A percentile compares a stretch with the other conserved stretches of the same genome.
Conservation (phyloP, 2,888 invertebrate species). For the Brenthis hecate region DNA sequence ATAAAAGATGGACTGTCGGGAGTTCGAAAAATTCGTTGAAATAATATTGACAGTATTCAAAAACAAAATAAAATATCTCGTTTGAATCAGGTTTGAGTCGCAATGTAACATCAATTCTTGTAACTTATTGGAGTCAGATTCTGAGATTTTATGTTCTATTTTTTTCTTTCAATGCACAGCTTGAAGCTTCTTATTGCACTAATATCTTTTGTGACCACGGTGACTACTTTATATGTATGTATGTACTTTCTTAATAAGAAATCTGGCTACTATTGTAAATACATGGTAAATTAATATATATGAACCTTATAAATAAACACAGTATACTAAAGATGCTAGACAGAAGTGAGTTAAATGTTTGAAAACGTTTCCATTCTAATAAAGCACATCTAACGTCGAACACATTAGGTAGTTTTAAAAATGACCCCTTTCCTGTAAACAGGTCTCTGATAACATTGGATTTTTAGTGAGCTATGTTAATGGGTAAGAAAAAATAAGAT, state of each 20-base stretch:
- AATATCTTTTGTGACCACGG: not conserved
- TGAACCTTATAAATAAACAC: too few species aligned
- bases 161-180: slow-evolving; percentile 7
- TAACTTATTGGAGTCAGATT: slow-evolving; percentile 3
- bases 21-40: not conserved
- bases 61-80: not conserved
- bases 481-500: slow-evolving; percentile 32
- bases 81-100: slow-evolving; percentile 11
- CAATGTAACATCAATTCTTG: slow-evolving; percentile 14
- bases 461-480: slow-evolving; percentile 35
- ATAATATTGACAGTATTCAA: slow-evolving; percentile 13
- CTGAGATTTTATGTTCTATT: slow-evolving; percentile 1
- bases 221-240: too few species aligned
- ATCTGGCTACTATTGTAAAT: too few species aligned
- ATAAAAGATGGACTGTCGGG: not conserved
- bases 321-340: too few species aligned
- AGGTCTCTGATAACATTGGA: slow-evolving; percentile 39
- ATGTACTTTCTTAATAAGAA: too few species aligned
- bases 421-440: slow-evolving; percentile 40
- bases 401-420: slow-evolving; percentile 28
- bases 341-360: not conserved
- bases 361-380: not conserved
- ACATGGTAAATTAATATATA: too few species aligned
- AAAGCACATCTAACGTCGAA: slow-evolving; percentile 2
- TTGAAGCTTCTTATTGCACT: not conserved